A percentile compares a stretch with the other conserved stretches of the same genome.
Evolutionary conservation across 2,113 vertebrate genomes (phyloP).

Genomic region (Planiliza haematocheilus): DNA sequence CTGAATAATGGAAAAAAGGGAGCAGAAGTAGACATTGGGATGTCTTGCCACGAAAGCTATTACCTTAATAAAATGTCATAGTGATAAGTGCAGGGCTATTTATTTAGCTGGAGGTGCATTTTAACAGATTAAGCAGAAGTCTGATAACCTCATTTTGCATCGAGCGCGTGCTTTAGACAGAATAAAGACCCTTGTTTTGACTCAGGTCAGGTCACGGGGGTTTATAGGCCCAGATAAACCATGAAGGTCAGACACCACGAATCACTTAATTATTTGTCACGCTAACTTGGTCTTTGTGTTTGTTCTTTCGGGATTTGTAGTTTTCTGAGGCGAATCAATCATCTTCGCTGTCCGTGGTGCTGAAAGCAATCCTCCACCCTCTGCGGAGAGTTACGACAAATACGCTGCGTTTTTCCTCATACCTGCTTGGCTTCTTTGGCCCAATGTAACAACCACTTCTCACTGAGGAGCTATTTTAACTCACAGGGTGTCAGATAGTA

Average conservation of each 20-base stretch:
- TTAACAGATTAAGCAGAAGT: constrained; percentile 18
- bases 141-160: constrained; percentile 24
- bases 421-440: not conserved
- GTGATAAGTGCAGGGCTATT: constrained; percentile 28
- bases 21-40: not conserved
- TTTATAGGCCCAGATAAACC: not conserved
- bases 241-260: not conserved
- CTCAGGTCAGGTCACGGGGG: not conserved
- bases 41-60: constrained; percentile 43
- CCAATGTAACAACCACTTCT: not conserved
- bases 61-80: constrained; percentile 50
- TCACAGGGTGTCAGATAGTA: constrained; percentile 6
- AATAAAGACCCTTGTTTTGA: constrained; percentile 9
- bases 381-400: constrained; percentile 17
- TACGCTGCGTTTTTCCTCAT: not conserved
- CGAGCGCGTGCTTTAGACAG: constrained; percentile 26
- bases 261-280: too few relatives aligned
- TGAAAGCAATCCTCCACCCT: constrained; percentile 46
- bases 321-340: constrained; percentile 23
- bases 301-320: not conserved
- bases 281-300: not conserved
- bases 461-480: not conserved
- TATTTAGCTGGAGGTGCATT: constrained; percentile 24
- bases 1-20: constrained; percentile 29
- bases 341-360: constrained; percentile 71